These are phyloP conservation scores for Avahi laniger DNA, from an alignment of 2,797 vertebrate species.

Conservation along the genomic window DNA sequence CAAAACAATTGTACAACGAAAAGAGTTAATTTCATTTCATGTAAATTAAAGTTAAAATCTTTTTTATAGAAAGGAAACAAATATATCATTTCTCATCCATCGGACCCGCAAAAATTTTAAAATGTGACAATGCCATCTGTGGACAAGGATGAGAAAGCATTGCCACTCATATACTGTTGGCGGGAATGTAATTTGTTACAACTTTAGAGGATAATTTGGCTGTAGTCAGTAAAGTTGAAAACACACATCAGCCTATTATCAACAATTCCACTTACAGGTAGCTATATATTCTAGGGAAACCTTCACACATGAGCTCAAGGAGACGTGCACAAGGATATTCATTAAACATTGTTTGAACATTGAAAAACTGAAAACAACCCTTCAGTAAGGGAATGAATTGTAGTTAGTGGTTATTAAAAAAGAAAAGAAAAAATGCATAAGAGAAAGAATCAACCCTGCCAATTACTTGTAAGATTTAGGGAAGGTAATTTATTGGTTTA, in stretches of 20 bases:
- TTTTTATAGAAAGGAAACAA: slow-evolving; percentile 46
- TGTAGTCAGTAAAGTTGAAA: background rate
- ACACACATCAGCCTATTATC: background rate
- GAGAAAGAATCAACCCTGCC: background rate
- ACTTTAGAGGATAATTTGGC: background rate
- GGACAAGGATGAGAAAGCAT: slow-evolving; percentile 27
- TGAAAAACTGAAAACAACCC: slow-evolving; percentile 39
- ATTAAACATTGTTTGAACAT: background rate
- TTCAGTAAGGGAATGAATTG: background rate
- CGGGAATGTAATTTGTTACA: slow-evolving; percentile 9
- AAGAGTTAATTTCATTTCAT: slow-evolving; percentile 20
- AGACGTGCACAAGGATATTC: background rate
- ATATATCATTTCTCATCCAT: background rate
- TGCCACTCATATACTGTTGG: background rate
- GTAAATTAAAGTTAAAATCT: slow-evolving; percentile 31
- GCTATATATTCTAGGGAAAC: background rate
- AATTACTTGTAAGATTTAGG: background rate
- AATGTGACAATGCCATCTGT: background rate
- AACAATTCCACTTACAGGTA: slow-evolving; percentile 8
- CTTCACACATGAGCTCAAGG: background rate
- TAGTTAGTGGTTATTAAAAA: background rate
- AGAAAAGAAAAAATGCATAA: background rate
- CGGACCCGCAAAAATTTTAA: slow-evolving; percentile 10
- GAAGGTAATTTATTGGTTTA: slow-evolving; percentile 23
- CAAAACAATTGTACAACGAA: background rate